phyloP scores from a whole-genome alignment of 2,113 vertebrate species.

The Campylomormyrus numenius region DNA sequence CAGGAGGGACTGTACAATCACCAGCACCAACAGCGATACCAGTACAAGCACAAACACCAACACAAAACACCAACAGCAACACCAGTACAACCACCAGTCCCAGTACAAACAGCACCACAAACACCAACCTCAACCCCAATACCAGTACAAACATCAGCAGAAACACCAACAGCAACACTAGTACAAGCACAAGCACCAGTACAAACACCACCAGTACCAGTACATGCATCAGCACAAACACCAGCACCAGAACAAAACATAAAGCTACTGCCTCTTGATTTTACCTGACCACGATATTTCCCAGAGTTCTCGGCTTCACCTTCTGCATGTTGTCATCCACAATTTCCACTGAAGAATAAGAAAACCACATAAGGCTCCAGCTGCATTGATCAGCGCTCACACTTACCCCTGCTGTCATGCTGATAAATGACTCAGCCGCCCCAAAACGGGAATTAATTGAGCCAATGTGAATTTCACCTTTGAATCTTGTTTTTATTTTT shows the following conservation, averaged over 20 bases:
- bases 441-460: background rate
- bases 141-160: background rate
- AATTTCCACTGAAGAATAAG: background rate
- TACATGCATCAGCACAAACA: background rate
- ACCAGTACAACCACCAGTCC: background rate
- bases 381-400: background rate
- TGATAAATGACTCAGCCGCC: background rate
- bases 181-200: background rate
- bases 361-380: background rate
- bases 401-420: background rate
- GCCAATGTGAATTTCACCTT: background rate
- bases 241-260: background rate
- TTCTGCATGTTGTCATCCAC: slow-evolving; percentile 4
- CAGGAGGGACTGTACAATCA: background rate
- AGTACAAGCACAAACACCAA: background rate
- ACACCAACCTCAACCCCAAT: background rate
- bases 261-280: background rate
- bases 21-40: background rate
- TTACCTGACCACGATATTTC: slow-evolving; percentile 5
- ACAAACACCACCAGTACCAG: too few species aligned
- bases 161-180: background rate
- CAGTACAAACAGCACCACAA: background rate
- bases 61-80: background rate
- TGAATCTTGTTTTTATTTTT: background rate
- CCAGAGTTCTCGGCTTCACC: background rate